Conservation (phyloP, 1,140 invertebrate genomes). For the Tetramorium alpestre region DNA sequence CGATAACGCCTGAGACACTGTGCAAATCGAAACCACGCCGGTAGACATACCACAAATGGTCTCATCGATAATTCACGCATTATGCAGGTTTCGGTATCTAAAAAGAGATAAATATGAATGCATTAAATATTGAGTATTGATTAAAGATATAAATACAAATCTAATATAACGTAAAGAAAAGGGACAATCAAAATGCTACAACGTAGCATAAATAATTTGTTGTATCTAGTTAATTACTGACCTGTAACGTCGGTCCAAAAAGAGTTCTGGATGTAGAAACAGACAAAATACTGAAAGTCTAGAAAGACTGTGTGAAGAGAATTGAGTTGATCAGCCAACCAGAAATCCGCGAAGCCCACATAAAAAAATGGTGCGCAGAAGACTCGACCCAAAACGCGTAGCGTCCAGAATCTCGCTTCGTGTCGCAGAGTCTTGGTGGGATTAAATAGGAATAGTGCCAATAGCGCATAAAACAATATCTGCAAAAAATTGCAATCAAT, state of each 20-base stretch:
- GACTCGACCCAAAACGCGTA: constrained; percentile 87
- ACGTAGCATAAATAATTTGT: neutral
- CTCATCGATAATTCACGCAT: constrained; percentile 84
- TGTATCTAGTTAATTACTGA: constrained; percentile 63
- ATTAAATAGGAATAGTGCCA: constrained; percentile 92
- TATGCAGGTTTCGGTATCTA: constrained; percentile 84
- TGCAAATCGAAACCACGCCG: constrained; percentile 95
- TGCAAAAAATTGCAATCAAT: constrained; percentile 39
- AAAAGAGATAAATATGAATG: neutral
- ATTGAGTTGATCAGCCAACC: constrained; percentile 96
- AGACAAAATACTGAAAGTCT: constrained; percentile 93
- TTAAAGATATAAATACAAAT: constrained; percentile 34
- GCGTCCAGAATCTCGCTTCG: constrained; percentile 90
- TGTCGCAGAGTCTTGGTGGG: constrained; percentile 92
- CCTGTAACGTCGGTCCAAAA: constrained; percentile 82
- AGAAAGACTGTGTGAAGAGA: constrained; percentile 91
- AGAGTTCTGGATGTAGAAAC: constrained; percentile 87
- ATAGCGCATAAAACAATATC: constrained; percentile 88
- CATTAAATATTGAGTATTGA: neutral
- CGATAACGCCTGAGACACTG: constrained; percentile 93
- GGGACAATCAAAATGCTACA: neutral
- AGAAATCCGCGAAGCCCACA: constrained; percentile 97
- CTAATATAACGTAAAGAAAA: neutral
- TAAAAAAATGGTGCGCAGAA: constrained; percentile 93
- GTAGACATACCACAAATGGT: constrained; percentile 91